phyloP scores from a whole-genome alignment of 2,113 vertebrate genomes.

The Mus musculus region DNA sequence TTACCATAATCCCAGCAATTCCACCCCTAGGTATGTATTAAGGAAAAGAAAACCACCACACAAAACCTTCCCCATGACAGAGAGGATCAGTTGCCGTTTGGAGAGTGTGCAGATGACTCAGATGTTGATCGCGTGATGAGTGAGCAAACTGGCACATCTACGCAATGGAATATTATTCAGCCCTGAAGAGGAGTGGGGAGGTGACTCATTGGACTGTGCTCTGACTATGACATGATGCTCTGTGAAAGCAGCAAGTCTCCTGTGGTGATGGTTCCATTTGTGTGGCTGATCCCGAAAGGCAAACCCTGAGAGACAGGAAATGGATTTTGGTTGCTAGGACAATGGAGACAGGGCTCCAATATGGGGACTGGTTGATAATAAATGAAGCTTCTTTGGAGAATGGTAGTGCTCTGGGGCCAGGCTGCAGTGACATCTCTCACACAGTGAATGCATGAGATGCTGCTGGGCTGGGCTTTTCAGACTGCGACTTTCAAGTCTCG shows the following conservation, averaged over 20 bases:
- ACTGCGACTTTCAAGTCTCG: neutral
- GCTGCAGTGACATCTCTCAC: neutral
- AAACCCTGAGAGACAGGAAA: neutral
- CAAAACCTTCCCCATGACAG: neutral
- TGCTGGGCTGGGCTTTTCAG: neutral
- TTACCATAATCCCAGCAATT: slow-evolving; percentile 7
- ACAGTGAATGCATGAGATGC: neutral
- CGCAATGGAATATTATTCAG: neutral
- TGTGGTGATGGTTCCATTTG: neutral
- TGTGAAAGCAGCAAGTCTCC: neutral
- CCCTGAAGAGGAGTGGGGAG: neutral
- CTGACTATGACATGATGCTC: neutral
- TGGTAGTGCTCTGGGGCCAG: neutral
- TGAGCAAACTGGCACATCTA: neutral
- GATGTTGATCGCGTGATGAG: accelerated
- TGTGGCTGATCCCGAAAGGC: neutral
- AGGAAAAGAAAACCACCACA: neutral
- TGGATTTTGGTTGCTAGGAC: neutral
- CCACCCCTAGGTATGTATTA: neutral
- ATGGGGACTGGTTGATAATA: neutral
- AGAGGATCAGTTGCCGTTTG: neutral
- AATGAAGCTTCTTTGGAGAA: neutral
- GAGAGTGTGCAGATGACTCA: neutral
- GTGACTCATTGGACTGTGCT: accelerated
- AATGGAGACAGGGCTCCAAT: too few species aligned